Evolutionary conservation across 2,113 vertebrate species (phyloP), one percentile per base, ranked within the genome.

Genomic region (Piprites chloris): DNA sequence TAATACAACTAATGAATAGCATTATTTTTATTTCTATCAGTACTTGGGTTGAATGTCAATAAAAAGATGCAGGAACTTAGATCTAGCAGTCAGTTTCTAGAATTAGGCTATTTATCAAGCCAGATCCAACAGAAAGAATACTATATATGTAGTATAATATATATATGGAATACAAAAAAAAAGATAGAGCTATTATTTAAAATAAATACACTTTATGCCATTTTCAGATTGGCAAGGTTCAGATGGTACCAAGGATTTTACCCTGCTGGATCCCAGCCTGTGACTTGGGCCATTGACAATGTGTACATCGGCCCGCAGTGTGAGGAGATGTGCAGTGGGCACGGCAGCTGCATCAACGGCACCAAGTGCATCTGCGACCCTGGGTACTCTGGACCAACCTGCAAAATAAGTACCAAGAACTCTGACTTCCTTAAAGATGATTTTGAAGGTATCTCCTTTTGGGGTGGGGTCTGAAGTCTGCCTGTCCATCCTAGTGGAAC

Each of bases 181-280:
- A 59, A 69, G 7, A 24, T 9, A 16, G 39, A 63, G 30, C 42
- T 89, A 2, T 47, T 53, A 55, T 55, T 76, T 91, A 42, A 79
- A 66, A 30, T 72, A 37, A 27, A 5, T 16, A 53, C 27, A 17
- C 8, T 52, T 56, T 4, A 15, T 58, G 9, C 26, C 49, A 92
- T 91, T 96, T 95, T 44, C 97, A 99, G 99, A 52, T 98, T 99
- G 53, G 98, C 99, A 22, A 98, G 99, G 86, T 99, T 99, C 98
- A 98, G 99, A 67, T 99, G 99, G 99, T 99, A 99, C 97, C 99
- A 99, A 96, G 99, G 99, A 20, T 99, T 99, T 97, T 99, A 98
- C 87, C 98, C 98, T 35, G 90, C 97, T 52, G 98, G 99, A 37
- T 98, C 98, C 87, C 96, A 99, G 82, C 99, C 99, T 20, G 98